Conservation (phyloP, 2,888 invertebrate species). For the Ischnura elegans region DNA sequence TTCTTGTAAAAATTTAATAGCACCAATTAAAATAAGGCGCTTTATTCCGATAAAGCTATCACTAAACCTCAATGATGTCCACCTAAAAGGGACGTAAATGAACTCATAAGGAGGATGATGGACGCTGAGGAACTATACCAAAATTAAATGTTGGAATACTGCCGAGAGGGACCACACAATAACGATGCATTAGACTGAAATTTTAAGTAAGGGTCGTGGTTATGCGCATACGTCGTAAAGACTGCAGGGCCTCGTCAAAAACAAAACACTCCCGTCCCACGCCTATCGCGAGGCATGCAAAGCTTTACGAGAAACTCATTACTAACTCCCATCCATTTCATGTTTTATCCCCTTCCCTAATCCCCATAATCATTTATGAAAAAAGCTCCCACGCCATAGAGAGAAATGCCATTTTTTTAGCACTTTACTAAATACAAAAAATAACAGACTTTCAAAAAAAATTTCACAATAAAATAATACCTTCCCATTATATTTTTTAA, state of each 20-base stretch:
- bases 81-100: not conserved
- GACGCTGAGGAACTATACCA: not conserved
- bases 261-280: not conserved
- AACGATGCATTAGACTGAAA: not conserved
- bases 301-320: conserved; percentile 8
- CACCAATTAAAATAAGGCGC: too few species aligned
- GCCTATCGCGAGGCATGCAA: not conserved
- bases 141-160: not conserved
- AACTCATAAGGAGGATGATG: not conserved
- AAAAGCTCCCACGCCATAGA: too few species aligned
- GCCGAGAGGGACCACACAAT: not conserved
- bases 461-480: too few species aligned
- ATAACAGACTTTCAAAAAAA: too few species aligned
- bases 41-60: not conserved
- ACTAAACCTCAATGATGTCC: not conserved
- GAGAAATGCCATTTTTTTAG: too few species aligned
- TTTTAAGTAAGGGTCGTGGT: not conserved
- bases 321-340: not conserved
- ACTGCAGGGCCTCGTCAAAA: not conserved
- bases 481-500: too few species aligned
- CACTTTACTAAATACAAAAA: too few species aligned
- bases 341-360: not conserved
- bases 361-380: too few species aligned
- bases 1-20: too few species aligned
- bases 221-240: not conserved